These are phyloP conservation scores for Cyanoramphus novaezelandiae DNA, from an alignment of 2,113 vertebrate genomes.

Conservation along the genomic window DNA sequence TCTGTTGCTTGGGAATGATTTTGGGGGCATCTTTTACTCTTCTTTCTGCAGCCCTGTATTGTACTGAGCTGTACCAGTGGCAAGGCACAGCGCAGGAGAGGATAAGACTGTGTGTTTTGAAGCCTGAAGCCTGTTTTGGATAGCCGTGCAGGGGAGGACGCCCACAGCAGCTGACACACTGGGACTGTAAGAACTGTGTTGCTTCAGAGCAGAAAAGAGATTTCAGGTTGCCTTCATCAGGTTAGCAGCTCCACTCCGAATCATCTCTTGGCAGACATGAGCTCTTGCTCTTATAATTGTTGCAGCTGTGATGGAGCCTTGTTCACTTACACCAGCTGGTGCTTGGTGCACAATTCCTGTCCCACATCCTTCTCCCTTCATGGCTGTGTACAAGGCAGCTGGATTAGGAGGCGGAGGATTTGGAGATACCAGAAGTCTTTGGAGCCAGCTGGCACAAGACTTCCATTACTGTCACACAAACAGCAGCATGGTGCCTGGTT, in stretches of 20 bases:
- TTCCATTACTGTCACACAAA: not conserved
- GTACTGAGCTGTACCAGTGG: not conserved
- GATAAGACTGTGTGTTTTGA: not conserved
- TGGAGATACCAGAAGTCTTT: not conserved
- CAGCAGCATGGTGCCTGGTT: not conserved
- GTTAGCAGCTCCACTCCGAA: not conserved
- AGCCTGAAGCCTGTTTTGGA: not conserved
- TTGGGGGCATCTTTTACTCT: not conserved
- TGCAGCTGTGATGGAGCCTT: not conserved
- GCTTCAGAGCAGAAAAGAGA: not conserved
- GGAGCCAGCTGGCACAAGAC: not conserved
- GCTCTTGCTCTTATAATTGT: not conserved
- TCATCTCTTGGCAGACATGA: not conserved
- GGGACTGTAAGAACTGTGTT: not conserved
- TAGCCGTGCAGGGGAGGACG: not conserved
- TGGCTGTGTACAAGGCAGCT: not conserved
- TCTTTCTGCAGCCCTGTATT: not conserved
- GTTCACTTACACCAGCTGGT: not conserved
- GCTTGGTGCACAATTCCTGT: not conserved
- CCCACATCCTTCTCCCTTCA: not conserved
- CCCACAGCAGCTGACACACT: not conserved
- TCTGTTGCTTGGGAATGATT: not conserved
- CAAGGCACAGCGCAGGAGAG: not conserved
- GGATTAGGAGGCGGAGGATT: not conserved
- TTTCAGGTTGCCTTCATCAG: not conserved